These are phyloP conservation scores for Ciconia maguari DNA, from an alignment of 2,113 vertebrate species.

Conservation along the genomic window DNA sequence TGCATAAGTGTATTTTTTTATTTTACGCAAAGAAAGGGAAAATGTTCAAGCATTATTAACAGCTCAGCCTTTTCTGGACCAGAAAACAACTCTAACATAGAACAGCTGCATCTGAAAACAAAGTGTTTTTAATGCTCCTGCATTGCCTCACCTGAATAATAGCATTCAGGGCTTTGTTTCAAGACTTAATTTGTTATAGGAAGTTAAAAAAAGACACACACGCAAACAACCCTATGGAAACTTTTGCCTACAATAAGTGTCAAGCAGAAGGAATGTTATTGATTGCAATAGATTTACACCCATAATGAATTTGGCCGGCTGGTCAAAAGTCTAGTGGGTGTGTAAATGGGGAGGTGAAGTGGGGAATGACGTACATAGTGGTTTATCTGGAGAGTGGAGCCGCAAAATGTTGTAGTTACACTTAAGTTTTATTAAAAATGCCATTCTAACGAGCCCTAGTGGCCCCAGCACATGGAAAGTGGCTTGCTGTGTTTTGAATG, in stretches of 20 bases:
- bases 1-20: not conserved
- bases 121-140: conserved; percentile 1
- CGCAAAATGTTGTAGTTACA: conserved; percentile 44
- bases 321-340: conserved; percentile 45
- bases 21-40: not conserved
- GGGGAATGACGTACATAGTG: conserved; percentile 26
- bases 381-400: conserved; percentile 43
- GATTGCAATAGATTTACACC: conserved; percentile 65
- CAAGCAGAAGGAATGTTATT: conserved; percentile 62
- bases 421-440: conserved; percentile 74
- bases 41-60: not conserved
- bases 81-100: conserved; percentile 45
- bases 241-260: conserved; percentile 48
- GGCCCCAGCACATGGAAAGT: conserved; percentile 68
- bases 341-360: conserved; percentile 41
- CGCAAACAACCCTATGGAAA: conserved; percentile 30
- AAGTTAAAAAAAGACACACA: conserved; percentile 13
- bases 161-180: conserved; percentile 27
- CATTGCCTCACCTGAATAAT: conserved; percentile 57
- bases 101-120: conserved; percentile 42
- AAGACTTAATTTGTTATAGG: conserved; percentile 21
- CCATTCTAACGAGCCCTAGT: conserved; percentile 69
- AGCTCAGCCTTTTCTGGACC: conserved; percentile 19
- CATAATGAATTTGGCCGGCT: conserved; percentile 59
- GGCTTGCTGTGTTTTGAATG: conserved; percentile 70